Evolutionary conservation across 2,888 invertebrate species (phyloP), one percentile per base, ranked within the genome.

Genomic region (Eupithecia insigniata): DNA sequence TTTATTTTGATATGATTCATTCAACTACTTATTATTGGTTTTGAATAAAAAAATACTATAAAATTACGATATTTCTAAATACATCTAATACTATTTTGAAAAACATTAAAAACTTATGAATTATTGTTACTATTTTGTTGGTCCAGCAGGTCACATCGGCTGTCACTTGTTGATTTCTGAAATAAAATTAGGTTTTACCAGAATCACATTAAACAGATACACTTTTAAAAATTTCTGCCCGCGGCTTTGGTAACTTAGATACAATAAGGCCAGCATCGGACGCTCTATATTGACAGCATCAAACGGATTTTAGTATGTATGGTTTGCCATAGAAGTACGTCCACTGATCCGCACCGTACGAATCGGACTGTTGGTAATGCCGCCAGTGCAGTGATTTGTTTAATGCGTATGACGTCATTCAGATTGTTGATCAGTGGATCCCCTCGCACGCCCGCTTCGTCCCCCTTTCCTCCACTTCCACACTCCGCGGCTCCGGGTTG

Each of bases 91-190:
- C 22, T 2, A 10, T 22, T 39, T 5, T 6, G 18, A 10, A 51
- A 10, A 46, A 46, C n/a, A 51, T 12, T 22, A 22, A 10, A 12
- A 22, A 3, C n/a, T 46, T 58, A 28, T 58, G 6, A 69, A 62
- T 66, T 66, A 67, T 62, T 64, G 46, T 83, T 84, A 66, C 83
- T 87, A 69, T 80, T 85, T 72, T 79, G 81, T 36, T 78, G 79
- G 51, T 73, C 70, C 22, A 82, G 65, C 16, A 82, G 71, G 30
- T 85, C 82, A 18, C 77, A 78, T 34, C 80, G 77, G 65, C 78
- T 80, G 64, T 79, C 77, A 62, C 79, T 79, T 16, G 84, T 82
- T 12, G 78, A 76, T 77, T 85, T 86, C 90, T 90, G 88, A 58
- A 84, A 88, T 72, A 73, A 76, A 77, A 72, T 34, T 5, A 14